Conservation (phyloP, 2,113 vertebrate genomes). For the Butorides virescens region DNA sequence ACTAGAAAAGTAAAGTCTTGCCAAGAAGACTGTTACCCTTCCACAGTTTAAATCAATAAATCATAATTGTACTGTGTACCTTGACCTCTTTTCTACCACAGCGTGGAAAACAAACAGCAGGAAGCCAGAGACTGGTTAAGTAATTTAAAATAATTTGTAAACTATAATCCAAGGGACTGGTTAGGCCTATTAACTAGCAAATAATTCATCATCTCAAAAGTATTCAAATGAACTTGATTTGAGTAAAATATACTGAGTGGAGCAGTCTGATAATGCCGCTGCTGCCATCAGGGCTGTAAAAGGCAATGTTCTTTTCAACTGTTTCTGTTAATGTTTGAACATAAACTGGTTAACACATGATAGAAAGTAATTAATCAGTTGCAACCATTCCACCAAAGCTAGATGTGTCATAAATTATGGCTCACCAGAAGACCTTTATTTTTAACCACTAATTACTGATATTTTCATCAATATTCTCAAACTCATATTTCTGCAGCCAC, state of each 20-base stretch:
- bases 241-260: not conserved
- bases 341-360: not conserved
- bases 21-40: constrained; percentile 25
- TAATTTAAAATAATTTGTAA: not conserved
- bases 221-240: not conserved
- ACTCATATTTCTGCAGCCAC: not conserved
- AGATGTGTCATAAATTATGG: not conserved
- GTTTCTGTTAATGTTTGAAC: not conserved
- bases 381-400: not conserved
- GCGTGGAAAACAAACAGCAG: not conserved
- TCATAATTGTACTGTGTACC: not conserved
- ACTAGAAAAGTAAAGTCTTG: constrained; percentile 5
- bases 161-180: not conserved
- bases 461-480: not conserved
- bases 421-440: not conserved
- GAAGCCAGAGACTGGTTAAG: not conserved
- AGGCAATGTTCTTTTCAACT: not conserved
- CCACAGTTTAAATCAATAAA: constrained; percentile 37
- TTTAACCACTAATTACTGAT: not conserved
- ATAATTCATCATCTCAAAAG: not conserved
- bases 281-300: not conserved
- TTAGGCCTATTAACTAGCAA: constrained; percentile 14
- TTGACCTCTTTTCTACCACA: constrained; percentile 5
- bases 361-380: not conserved
- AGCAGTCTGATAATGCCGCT: not conserved